Evolutionary conservation across 2,797 vertebrate genomes (phyloP).

Genomic region (Lacerta bilineata): DNA sequence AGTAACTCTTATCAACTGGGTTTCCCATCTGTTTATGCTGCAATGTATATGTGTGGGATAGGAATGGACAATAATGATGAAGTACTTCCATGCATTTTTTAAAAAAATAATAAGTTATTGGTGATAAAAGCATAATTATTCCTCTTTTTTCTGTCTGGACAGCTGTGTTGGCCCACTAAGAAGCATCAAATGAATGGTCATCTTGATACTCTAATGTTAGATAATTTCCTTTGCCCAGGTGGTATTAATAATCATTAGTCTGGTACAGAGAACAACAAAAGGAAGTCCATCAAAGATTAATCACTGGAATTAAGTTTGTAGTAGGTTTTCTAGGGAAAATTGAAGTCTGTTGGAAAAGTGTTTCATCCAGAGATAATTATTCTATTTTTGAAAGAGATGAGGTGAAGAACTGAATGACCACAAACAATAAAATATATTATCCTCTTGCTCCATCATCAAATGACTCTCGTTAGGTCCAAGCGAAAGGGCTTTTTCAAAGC

Average conservation of each 20-base stretch:
- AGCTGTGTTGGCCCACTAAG: constrained; percentile 50
- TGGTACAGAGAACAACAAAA: constrained; percentile 63
- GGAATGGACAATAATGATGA: neutral
- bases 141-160: neutral
- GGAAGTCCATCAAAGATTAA: constrained; percentile 68
- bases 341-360: constrained; percentile 67
- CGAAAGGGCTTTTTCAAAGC: constrained; percentile 49
- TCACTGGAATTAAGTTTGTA: constrained; percentile 70
- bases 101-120: constrained; percentile 6
- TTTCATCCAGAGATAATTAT: constrained; percentile 69
- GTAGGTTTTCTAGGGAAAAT: constrained; percentile 68
- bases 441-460: constrained; percentile 54
- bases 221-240: constrained; percentile 65
- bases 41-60: neutral
- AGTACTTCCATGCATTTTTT: neutral
- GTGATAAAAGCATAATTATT: constrained; percentile 1
- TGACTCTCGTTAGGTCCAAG: constrained; percentile 47
- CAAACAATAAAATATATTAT: constrained; percentile 49
- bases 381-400: constrained; percentile 47
- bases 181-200: constrained; percentile 27
- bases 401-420: constrained; percentile 60
- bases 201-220: constrained; percentile 34
- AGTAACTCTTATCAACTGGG: neutral
- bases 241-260: constrained; percentile 67
- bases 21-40: neutral